Evolutionary conservation across 2,113 vertebrate species (phyloP).

Genomic region (Indri indri): DNA sequence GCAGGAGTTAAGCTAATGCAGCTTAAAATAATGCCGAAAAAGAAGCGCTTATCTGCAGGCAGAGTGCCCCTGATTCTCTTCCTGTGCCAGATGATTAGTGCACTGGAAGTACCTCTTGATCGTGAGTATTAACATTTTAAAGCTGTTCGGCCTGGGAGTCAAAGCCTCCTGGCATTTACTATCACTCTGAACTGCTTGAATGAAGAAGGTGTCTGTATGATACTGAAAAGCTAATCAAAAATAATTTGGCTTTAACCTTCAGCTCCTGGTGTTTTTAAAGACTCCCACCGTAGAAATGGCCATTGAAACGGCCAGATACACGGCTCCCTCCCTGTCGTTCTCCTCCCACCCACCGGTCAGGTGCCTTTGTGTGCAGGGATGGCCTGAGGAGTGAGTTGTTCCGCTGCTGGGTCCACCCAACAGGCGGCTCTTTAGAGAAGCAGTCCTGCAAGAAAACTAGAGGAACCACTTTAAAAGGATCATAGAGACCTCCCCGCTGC

Average conservation of each 20-base stretch:
- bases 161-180: constrained; percentile 1
- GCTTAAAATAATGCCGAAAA: constrained; percentile 87
- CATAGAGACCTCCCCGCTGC: not conserved
- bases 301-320: not conserved
- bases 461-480: not conserved
- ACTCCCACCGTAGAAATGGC: constrained; percentile 13
- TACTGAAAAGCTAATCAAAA: constrained; percentile 57
- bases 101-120: constrained; percentile 96
- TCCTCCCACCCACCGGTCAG: not conserved
- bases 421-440: not conserved
- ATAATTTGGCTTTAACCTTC: constrained; percentile 59
- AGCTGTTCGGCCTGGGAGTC: constrained; percentile 33
- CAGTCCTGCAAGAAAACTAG: not conserved
- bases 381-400: not conserved
- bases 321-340: not conserved
- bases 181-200: not conserved
- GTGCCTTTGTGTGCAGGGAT: constrained; percentile 11
- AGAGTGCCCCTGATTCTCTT: constrained; percentile 86
- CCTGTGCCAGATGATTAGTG: constrained; percentile 88
- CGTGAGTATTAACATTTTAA: constrained; percentile 88
- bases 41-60: constrained; percentile 80
- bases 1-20: constrained; percentile 78
- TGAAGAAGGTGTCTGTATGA: constrained; percentile 34
- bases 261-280: constrained; percentile 67
- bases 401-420: not conserved